phyloP scores from a whole-genome alignment of 92 coral and sea anemone genomes.

The Micromussa lordhowensis region DNA sequence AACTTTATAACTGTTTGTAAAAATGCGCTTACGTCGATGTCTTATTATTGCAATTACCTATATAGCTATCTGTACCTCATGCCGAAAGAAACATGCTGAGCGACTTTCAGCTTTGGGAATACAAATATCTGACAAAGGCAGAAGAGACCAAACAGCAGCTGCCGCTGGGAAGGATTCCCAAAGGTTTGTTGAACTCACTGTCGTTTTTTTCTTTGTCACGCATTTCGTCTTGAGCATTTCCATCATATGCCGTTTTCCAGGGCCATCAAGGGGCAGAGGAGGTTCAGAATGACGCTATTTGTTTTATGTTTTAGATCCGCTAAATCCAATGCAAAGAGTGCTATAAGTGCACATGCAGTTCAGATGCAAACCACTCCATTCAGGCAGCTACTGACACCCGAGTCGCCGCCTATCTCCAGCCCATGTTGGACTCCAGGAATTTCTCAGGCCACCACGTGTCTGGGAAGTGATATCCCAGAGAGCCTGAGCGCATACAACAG shows the following conservation, averaged over 20 bases:
- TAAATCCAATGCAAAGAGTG: not conserved
- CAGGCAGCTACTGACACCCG: slow-evolving; percentile 8
- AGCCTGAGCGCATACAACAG: slow-evolving; percentile 13
- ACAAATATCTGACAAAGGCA: slow-evolving; percentile 21
- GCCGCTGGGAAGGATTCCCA: not conserved
- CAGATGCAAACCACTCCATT: slow-evolving; percentile 27
- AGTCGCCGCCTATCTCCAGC: slow-evolving; percentile 1
- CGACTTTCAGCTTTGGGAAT: not conserved
- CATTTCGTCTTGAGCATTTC: too few species aligned
- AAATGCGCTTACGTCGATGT: not conserved
- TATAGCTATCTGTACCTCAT: slow-evolving; percentile 31
- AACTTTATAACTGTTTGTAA: too few species aligned
- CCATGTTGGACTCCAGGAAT: slow-evolving; percentile 47
- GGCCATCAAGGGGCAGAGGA: too few species aligned
- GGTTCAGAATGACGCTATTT: not conserved
- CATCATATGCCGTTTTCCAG: too few species aligned
- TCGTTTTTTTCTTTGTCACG: not conserved
- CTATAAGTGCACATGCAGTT: not conserved
- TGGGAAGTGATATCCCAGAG: not conserved
- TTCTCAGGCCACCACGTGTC: not conserved
- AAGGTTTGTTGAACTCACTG: not conserved
- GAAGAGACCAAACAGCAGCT: not conserved
- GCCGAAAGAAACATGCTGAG: slow-evolving; percentile 38
- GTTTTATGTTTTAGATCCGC: not conserved
- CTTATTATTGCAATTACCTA: not conserved